A percentile compares a stretch with the other conserved stretches of the same genome.
Conservation (phyloP, 2,888 invertebrate species). For the Ophioninae sp. region DNA sequence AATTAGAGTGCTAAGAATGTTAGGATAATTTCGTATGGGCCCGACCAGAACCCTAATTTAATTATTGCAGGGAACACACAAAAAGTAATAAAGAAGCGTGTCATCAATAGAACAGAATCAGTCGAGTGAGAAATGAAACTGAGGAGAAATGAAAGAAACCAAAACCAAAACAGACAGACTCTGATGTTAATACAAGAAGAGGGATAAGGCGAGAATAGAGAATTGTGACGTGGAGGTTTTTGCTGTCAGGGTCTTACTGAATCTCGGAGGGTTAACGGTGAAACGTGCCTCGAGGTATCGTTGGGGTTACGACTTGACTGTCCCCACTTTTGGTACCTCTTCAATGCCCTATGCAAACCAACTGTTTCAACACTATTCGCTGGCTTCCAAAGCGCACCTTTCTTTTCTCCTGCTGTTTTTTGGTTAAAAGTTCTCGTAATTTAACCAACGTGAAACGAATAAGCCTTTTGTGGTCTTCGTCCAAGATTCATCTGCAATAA, state of each 20-base stretch:
- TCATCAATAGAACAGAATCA: conserved; percentile 30
- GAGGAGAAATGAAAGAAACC: neutral
- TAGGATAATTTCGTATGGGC: no score
- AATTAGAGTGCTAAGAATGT: no score
- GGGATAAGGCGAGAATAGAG: conserved; percentile 44
- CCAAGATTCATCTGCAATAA: no score
- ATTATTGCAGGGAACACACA: no score
- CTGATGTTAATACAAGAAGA: conserved; percentile 32
- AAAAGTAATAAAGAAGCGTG: no score
- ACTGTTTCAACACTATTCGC: conserved; percentile 65
- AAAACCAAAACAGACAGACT: conserved; percentile 14
- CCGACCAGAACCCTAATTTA: no score
- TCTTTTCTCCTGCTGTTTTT: conserved; percentile 18
- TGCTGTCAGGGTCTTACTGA: conserved; percentile 70
- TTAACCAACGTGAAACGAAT: neutral
- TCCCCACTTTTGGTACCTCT: conserved; percentile 46
- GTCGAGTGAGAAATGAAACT: conserved; percentile 38
- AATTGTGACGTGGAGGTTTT: conserved; percentile 55
- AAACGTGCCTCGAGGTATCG: conserved; percentile 72
- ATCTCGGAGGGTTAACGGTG: conserved; percentile 75
- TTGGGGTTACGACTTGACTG: conserved; percentile 57
- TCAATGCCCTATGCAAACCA: conserved; percentile 26
- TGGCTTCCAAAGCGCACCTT: conserved; percentile 16
- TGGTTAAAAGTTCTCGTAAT: conserved; percentile 23
- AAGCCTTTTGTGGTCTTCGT: no score